Conservation (phyloP, 1,140 invertebrate genomes). For the Parapsyche elsis region DNA sequence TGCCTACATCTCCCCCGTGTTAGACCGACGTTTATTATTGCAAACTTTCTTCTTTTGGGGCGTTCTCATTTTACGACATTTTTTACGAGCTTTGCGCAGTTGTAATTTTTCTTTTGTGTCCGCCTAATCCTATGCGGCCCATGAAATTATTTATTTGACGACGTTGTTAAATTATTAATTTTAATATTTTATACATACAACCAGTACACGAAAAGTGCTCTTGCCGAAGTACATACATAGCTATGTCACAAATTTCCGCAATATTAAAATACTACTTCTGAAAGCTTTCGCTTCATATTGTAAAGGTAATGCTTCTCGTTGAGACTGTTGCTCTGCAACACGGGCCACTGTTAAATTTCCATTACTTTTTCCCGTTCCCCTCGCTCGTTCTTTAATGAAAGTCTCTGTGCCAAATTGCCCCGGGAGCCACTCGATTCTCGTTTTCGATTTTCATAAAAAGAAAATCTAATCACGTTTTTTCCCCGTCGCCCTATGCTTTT, state of each 20-base stretch:
- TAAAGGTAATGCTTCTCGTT: not conserved
- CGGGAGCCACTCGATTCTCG: slow-evolving; percentile 14
- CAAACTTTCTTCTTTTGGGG: not conserved
- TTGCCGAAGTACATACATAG: too few species aligned
- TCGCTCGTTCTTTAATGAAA: slow-evolving; percentile 2
- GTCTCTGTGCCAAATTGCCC: slow-evolving; percentile 22
- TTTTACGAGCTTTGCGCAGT: slow-evolving; percentile 1
- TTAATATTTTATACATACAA: too few species aligned
- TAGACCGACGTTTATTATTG: not conserved
- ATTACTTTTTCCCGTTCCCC: not conserved
- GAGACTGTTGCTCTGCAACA: not conserved
- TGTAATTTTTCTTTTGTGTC: slow-evolving; percentile 12
- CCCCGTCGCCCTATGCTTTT: not conserved
- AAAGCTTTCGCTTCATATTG: not conserved
- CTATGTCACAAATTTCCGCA: too few species aligned
- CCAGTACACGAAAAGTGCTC: too few species aligned
- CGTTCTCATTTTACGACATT: slow-evolving; percentile 15
- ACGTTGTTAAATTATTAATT: slow-evolving; percentile 12
- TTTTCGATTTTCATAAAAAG: slow-evolving; percentile 26
- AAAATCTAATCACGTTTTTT: slow-evolving; percentile 24
- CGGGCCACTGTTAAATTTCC: slow-evolving; percentile 4
- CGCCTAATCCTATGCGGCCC: not conserved
- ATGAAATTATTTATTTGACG: slow-evolving; percentile 6
- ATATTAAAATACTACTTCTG: too few species aligned
- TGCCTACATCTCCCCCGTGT: not conserved